These are phyloP conservation scores for Mola mola DNA, from an alignment of 2,113 vertebrate genomes.

Conservation along the genomic window DNA sequence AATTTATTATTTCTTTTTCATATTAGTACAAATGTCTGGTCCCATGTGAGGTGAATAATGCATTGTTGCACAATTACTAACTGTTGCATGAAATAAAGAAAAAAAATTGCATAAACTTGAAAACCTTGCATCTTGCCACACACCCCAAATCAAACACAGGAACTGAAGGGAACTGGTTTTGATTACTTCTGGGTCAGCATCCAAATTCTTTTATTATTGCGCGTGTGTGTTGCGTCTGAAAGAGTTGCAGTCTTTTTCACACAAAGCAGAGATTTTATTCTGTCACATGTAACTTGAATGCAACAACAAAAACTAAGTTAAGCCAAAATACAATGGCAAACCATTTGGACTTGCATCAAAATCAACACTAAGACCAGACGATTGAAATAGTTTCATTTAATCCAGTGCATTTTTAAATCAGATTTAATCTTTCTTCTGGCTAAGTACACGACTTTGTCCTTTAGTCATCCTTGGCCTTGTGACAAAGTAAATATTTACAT, in stretches of 20 bases:
- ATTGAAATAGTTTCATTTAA: too few relatives aligned
- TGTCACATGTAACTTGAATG: too few relatives aligned
- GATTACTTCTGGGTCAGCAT: constrained; percentile 50
- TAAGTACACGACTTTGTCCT: too few relatives aligned
- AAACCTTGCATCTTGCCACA: constrained; percentile 53
- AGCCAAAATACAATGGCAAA: too few relatives aligned
- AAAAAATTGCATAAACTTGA: constrained; percentile 13
- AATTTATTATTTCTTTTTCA: not conserved
- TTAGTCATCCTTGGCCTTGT: not conserved
- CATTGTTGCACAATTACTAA: not conserved
- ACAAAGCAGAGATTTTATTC: too few relatives aligned
- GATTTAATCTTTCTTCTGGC: not conserved
- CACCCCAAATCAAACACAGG: constrained; percentile 47
- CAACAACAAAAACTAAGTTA: too few relatives aligned
- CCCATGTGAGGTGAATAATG: not conserved
- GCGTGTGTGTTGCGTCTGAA: not conserved
- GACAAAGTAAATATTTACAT: constrained; percentile 29
- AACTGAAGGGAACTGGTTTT: constrained; percentile 60
- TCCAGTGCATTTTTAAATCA: not conserved
- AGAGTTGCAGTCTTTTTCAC: not conserved
- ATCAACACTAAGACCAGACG: too few relatives aligned
- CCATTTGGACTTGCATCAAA: too few relatives aligned
- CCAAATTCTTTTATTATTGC: not conserved
- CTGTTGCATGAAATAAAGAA: too few relatives aligned
- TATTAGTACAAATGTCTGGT: not conserved